Percentiles rank a stretch among this genome's conserved stretches.
phyloP scores from a whole-genome alignment of 2,888 invertebrate genomes.

The Neoaliturus tenellus region DNA sequence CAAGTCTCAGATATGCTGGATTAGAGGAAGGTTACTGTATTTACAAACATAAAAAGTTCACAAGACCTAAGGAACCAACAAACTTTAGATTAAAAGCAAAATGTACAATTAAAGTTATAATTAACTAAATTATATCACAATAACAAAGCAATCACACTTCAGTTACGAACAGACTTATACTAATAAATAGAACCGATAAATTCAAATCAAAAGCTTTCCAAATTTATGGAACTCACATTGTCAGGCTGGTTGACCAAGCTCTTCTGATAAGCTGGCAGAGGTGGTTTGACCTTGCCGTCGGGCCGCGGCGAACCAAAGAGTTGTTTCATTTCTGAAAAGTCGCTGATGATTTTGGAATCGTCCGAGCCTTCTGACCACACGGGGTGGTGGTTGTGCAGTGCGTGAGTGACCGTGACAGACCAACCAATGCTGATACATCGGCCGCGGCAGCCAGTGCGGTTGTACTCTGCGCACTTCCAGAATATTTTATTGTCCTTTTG shows the following conservation, averaged over 20 bases:
- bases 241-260: background rate
- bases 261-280: conserved; percentile 16
- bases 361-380: background rate
- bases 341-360: conserved; percentile 29
- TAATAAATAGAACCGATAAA: background rate
- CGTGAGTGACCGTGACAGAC: conserved; percentile 52
- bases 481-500: conserved; percentile 57
- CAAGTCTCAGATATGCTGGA: too few species aligned
- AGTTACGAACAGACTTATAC: background rate
- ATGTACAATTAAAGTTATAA: too few species aligned
- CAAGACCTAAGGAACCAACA: too few species aligned
- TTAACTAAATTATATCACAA: conserved; percentile 14
- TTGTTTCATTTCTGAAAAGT: conserved; percentile 23
- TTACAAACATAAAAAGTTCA: too few species aligned
- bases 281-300: background rate
- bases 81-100: too few species aligned
- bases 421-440: conserved; percentile 56
- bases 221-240: background rate
- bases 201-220: conserved; percentile 13
- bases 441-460: conserved; percentile 54
- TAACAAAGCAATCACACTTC: conserved; percentile 13
- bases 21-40: too few species aligned
- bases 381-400: conserved; percentile 53
- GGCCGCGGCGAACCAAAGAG: background rate
- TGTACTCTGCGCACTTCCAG: conserved; percentile 59